Conservation (phyloP, 2,888 invertebrate genomes). For the Eristalinus aeneus region DNA sequence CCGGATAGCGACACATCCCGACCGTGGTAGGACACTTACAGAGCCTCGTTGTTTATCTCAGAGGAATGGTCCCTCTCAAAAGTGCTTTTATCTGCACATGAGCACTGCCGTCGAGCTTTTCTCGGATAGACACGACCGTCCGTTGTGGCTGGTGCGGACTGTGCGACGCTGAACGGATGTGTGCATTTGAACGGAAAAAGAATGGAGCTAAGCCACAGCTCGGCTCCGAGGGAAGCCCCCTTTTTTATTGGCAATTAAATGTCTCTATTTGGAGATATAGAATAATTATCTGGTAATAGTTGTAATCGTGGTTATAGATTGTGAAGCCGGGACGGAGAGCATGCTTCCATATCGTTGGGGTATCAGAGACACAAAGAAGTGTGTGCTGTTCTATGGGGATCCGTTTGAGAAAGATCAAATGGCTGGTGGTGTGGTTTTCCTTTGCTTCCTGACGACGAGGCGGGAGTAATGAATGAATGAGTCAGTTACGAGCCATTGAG, state of each 20-base stretch:
- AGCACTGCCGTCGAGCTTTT: slow-evolving; percentile 47
- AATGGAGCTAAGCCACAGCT: slow-evolving; percentile 51
- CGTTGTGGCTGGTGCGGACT: not conserved
- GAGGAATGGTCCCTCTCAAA: slow-evolving; percentile 12
- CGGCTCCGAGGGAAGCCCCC: slow-evolving; percentile 35
- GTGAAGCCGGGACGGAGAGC: not conserved
- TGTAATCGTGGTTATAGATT: slow-evolving; percentile 57
- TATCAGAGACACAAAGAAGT: not conserved
- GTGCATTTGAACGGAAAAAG: slow-evolving; percentile 54
- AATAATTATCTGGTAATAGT: slow-evolving; percentile 68
- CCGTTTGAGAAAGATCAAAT: not conserved
- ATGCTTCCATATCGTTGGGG: not conserved
- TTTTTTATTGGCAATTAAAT: slow-evolving; percentile 62
- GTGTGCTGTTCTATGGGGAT: not conserved
- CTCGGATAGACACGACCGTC: slow-evolving; percentile 6
- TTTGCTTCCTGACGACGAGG: not conserved
- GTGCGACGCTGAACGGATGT: slow-evolving; percentile 16
- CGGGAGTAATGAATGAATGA: not conserved
- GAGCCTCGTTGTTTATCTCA: slow-evolving; percentile 51
- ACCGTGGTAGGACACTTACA: slow-evolving; percentile 37
- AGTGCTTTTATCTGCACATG: slow-evolving; percentile 66
- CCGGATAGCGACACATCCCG: slow-evolving; percentile 60
- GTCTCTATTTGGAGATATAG: slow-evolving; percentile 61
- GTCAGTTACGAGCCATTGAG: not conserved
- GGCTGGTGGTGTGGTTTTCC: not conserved